phyloP scores from a whole-genome alignment of 2,113 vertebrate species.

The Anoura caudifer region DNA sequence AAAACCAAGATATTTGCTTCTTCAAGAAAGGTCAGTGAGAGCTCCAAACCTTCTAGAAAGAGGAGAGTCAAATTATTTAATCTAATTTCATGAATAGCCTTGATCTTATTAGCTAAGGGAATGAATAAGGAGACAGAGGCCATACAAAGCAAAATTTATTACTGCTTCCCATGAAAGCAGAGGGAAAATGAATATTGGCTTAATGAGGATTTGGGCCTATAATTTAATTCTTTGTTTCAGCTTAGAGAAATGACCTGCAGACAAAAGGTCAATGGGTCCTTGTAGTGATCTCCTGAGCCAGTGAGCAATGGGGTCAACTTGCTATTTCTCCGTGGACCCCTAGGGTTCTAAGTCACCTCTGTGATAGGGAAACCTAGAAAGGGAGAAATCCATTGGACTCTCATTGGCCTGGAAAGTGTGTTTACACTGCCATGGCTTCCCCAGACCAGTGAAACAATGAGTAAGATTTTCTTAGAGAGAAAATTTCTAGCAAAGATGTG shows the following conservation, averaged over 20 bases:
- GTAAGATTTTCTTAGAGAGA: neutral
- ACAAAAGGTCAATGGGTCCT: neutral
- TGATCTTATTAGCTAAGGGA: slow-evolving; percentile 49
- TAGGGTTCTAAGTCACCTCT: neutral
- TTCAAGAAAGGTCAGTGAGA: slow-evolving; percentile 45
- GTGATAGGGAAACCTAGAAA: neutral
- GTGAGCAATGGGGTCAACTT: neutral
- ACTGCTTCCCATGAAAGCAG: slow-evolving; percentile 40
- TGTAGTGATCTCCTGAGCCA: neutral
- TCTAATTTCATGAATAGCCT: slow-evolving; percentile 44
- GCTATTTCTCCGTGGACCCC: neutral
- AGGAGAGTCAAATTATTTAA: slow-evolving; percentile 43
- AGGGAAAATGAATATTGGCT: slow-evolving; percentile 43
- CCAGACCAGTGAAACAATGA: neutral
- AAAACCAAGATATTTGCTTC: slow-evolving; percentile 11
- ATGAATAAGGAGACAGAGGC: slow-evolving; percentile 21
- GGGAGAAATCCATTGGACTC: neutral
- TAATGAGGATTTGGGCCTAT: slow-evolving; percentile 42
- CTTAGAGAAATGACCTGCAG: slow-evolving; percentile 42
- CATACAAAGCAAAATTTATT: slow-evolving; percentile 48
- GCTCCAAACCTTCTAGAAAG: slow-evolving; percentile 34
- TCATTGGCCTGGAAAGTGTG: neutral
- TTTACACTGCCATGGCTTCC: neutral
- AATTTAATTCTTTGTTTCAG: slow-evolving; percentile 69
- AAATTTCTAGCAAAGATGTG: neutral